Evolutionary conservation across 30 jellyfish, hydroid and myxozoan genomes (phyloP), one percentile per base, ranked within the genome.

Genomic region (Aurelia sp.): DNA sequence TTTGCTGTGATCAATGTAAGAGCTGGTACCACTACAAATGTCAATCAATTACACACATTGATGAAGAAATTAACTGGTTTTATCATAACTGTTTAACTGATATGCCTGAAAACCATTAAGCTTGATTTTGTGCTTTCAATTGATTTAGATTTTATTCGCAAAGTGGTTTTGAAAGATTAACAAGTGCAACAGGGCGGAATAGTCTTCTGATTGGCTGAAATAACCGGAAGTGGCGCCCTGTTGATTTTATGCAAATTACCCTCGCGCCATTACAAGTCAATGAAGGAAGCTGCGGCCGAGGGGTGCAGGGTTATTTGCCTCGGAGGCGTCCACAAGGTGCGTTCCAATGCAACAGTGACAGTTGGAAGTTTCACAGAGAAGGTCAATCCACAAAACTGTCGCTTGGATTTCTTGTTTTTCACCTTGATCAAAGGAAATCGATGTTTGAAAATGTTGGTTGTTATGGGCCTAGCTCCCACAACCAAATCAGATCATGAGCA

Each of bases 21-120:
- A 13, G 47, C 52, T 65, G 87, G 88, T 84, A 69, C 80, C 93
- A 84, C 77, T 58, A 68, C 78, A 84, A 69, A 38, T 84, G 93
- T 60, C 65, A 70, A 84, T 38, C 72, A 38, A 40, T 73, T 38
- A 30, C 41, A 70, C 71, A 73, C 71, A 73, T 73, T 73, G 85
- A 73, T 31, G n/a, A 73, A 41, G 71, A 51, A 38, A 50, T 47
- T 73, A 50, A 73, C 71, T 73, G 85, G 85, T 7, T 73, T 7
- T 73, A 73, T 44, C 22, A 38, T 73, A 73, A 73, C 71, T 73
- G 85, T 50, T 73, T 73, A 50, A 50, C 38, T 38, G 71, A 22
- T 38, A 38, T 73, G 40, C 38, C 85, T 70, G 60, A 70, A 70
- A 6, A 38, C 15, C 2, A 10, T 6, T 70, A 70, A 18, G 81